phyloP scores from a whole-genome alignment of 2,888 invertebrate species.

The Hecatera dysodea region DNA sequence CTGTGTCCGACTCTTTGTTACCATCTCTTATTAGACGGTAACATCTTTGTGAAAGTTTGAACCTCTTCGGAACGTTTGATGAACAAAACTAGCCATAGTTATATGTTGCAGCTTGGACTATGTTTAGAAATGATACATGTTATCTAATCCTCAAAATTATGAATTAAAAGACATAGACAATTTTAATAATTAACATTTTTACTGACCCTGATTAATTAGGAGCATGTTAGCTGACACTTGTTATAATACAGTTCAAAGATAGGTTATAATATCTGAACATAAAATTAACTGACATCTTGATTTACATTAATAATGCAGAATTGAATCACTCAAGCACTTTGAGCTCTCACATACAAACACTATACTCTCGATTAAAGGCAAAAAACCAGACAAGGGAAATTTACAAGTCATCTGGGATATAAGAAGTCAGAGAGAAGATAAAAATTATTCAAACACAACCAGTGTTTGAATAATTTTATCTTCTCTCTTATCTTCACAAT shows the following conservation, averaged over 20 bases:
- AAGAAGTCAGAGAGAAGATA: neutral
- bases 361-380: neutral
- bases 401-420: neutral
- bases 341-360: neutral
- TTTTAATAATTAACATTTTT: neutral
- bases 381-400: neutral
- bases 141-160: neutral
- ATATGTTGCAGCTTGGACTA: neutral
- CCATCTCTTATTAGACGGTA: conserved; percentile 36
- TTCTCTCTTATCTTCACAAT: neutral
- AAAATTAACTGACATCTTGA: neutral
- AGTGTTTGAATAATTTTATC: conserved; percentile 6
- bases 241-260: neutral
- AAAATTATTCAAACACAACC: no score
- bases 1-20: conserved; percentile 50
- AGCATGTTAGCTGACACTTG: neutral
- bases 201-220: neutral
- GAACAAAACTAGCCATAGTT: conserved; percentile 17
- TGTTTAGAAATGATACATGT: neutral
- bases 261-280: neutral
- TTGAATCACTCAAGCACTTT: neutral
- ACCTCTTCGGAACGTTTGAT: conserved; percentile 20
- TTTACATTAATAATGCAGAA: neutral
- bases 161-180: neutral
- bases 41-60: conserved; percentile 32